Percentiles rank a stretch among this genome's conserved stretches.
phyloP scores from a whole-genome alignment of 64 coral and sea anemone species.

The Montipora sp. region DNA sequence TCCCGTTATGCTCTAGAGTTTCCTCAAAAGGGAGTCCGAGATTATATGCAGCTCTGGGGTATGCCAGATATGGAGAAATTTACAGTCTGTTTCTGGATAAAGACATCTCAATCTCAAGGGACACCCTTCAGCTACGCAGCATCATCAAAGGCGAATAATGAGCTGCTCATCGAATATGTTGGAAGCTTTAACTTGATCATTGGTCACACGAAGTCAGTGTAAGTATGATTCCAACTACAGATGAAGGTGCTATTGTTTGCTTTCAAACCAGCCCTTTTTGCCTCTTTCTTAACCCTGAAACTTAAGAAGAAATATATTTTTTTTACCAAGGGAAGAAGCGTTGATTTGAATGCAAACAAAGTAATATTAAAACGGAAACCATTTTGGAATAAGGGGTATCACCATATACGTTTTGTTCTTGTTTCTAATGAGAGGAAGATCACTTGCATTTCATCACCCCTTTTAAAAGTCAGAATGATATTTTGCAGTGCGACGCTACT shows the following conservation, averaged over 20 bases:
- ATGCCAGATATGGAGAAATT: neutral
- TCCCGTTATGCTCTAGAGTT: neutral
- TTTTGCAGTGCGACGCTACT: too few relatives aligned
- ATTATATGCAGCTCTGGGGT: neutral
- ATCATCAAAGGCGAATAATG: neutral
- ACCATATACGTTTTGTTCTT: too few relatives aligned
- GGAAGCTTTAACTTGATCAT: neutral
- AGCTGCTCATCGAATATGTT: neutral
- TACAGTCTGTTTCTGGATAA: neutral
- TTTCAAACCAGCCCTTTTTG: neutral
- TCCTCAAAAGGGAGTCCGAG: neutral
- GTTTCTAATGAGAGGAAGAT: too few relatives aligned
- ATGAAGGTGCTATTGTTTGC: neutral
- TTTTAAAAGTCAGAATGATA: too few relatives aligned
- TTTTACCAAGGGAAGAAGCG: neutral
- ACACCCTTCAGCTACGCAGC: neutral
- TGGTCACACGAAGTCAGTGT: neutral
- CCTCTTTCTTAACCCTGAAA: neutral
- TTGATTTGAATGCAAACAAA: neutral
- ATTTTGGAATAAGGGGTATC: neutral
- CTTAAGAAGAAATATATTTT: neutral
- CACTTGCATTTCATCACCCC: too few relatives aligned
- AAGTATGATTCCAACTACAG: neutral
- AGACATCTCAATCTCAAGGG: neutral
- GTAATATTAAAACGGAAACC: neutral